A percentile compares a stretch with the other conserved stretches of the same genome.
phyloP scores from a whole-genome alignment of 2,888 invertebrate species.

The Chromoteleia sp. region DNA sequence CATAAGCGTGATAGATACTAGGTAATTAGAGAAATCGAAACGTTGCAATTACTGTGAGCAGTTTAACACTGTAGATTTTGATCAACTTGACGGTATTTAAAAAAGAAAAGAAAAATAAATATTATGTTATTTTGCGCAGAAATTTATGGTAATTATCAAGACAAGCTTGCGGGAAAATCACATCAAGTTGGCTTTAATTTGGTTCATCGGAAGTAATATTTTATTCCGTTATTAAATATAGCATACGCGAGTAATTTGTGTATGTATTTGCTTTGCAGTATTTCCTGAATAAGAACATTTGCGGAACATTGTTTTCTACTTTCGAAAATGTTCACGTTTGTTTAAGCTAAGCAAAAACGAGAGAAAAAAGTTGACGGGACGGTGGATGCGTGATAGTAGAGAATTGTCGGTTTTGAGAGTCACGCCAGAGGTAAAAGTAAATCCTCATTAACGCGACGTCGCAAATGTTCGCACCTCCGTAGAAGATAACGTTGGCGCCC shows the following conservation, averaged over 20 bases:
- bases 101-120: slow-evolving; percentile 42
- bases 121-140: too few relatives aligned
- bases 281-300: too few relatives aligned
- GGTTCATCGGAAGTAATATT: too few relatives aligned
- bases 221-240: too few relatives aligned
- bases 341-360: too few relatives aligned
- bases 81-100: slow-evolving; percentile 9
- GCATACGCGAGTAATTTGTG: too few relatives aligned
- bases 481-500: slow-evolving; percentile 41
- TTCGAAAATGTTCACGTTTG: too few relatives aligned
- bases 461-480: slow-evolving; percentile 48
- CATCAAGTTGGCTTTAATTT: too few relatives aligned
- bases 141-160: too few relatives aligned
- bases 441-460: slow-evolving; percentile 57
- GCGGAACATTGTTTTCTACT: too few relatives aligned
- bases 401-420: slow-evolving; percentile 22
- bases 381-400: slow-evolving; percentile 30
- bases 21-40: slow-evolving; percentile 22
- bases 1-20: slow-evolving; percentile 14
- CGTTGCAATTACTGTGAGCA: slow-evolving; percentile 18
- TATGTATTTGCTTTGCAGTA: too few relatives aligned
- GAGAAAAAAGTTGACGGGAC: background rate
- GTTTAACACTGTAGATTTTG: slow-evolving; percentile 26
- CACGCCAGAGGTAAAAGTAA: slow-evolving; percentile 55
- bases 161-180: too few relatives aligned